phyloP scores from a whole-genome alignment of 2,797 vertebrate genomes.

The Adelosebastes latens region DNA sequence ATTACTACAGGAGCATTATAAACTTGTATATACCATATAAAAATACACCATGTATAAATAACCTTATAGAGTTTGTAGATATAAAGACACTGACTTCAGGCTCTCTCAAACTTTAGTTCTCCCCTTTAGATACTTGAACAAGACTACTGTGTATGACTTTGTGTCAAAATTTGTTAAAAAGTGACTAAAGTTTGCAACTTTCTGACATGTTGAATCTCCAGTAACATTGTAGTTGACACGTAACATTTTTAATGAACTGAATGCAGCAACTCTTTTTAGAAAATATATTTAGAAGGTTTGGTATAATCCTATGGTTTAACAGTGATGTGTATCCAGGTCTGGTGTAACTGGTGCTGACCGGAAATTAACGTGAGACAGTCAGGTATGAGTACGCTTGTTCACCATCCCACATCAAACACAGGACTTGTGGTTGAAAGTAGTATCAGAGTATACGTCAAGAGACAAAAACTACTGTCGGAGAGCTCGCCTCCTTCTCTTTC shows the following conservation, averaged over 20 bases:
- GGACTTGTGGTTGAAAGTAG: background rate
- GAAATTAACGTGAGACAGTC: background rate
- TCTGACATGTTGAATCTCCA: background rate
- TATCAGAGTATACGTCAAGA: conserved; percentile 14
- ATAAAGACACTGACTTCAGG: background rate
- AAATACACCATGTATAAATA: background rate
- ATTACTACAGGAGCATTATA: background rate
- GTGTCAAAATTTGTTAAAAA: background rate
- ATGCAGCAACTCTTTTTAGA: background rate
- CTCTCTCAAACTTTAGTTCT: background rate
- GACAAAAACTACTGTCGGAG: conserved; percentile 15
- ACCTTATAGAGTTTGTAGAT: background rate
- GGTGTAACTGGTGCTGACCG: background rate
- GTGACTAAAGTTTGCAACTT: background rate
- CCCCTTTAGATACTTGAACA: background rate
- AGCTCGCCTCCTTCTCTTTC: conserved; percentile 15
- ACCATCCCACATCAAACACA: conserved; percentile 16
- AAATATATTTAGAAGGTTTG: background rate
- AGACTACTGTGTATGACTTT: background rate
- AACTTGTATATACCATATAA: background rate
- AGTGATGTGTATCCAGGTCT: background rate
- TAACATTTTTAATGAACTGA: background rate
- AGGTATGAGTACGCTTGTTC: background rate
- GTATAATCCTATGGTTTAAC: background rate
- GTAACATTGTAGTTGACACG: background rate